A percentile compares a stretch with the other conserved stretches of the same genome.
Conservation (phyloP, 2,888 invertebrate species). For the Stictocephala bisonia region DNA sequence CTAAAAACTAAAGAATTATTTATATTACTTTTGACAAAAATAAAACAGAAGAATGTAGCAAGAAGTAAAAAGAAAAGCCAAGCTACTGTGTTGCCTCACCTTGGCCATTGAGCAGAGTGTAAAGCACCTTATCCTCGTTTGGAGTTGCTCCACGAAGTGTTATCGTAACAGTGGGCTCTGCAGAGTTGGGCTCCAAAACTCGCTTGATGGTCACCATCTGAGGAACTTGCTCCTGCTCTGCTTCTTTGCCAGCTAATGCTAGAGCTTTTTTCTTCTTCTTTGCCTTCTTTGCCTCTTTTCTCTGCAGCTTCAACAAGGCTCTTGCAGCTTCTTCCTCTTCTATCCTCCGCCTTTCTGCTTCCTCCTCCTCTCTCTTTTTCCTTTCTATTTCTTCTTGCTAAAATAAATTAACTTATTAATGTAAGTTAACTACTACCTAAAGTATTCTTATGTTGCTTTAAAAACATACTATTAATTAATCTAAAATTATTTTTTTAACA, state of each 20-base stretch:
- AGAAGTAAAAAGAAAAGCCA: not conserved
- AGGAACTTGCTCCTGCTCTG: constrained; percentile 54
- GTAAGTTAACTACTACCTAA: not conserved
- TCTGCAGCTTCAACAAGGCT: constrained; percentile 43
- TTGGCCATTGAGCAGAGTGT: constrained; percentile 71
- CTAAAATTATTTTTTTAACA: too few relatives aligned
- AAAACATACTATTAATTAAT: too few relatives aligned
- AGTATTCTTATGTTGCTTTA: not conserved
- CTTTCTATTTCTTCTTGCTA: constrained; percentile 65
- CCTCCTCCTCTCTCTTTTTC: constrained; percentile 64
- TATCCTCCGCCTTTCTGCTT: constrained; percentile 63
- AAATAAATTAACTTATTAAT: constrained; percentile 23
- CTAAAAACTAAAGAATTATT: too few relatives aligned
- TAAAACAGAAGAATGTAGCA: not conserved
- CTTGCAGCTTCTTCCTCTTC: constrained; percentile 63
- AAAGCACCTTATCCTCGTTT: constrained; percentile 78
- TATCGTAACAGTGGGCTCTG: constrained; percentile 80
- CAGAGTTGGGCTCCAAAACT: constrained; percentile 73
- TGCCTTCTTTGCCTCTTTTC: constrained; percentile 52
- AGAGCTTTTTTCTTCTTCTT: constrained; percentile 49
- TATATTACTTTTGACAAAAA: too few relatives aligned
- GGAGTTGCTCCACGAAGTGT: constrained; percentile 80
- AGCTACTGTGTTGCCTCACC: constrained; percentile 58
- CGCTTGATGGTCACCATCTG: constrained; percentile 78
- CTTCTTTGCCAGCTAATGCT: constrained; percentile 35